These are phyloP conservation scores for Stenchaetothrips biformis DNA, from an alignment of 2,888 invertebrate species.

Conservation along the genomic window DNA sequence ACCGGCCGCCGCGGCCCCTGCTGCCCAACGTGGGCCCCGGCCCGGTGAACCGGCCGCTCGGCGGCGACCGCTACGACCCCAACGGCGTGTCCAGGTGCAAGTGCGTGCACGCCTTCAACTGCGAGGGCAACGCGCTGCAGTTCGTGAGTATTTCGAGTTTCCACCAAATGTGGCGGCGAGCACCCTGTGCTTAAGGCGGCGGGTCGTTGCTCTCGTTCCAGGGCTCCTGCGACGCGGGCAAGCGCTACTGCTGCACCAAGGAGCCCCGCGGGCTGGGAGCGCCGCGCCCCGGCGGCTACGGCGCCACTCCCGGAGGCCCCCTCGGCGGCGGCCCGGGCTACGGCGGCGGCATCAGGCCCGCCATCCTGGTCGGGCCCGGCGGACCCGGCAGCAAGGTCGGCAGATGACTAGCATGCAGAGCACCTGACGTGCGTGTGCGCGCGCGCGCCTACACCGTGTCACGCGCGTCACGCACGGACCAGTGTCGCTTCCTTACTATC, in stretches of 20 bases:
- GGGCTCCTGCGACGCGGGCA: slow-evolving; percentile 60
- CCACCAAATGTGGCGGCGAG: not conserved
- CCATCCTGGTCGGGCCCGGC: slow-evolving; percentile 47
- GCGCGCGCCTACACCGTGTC: too few species aligned
- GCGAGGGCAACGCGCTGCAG: slow-evolving; percentile 51
- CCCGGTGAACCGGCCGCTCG: slow-evolving; percentile 44
- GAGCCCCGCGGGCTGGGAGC: slow-evolving; percentile 28
- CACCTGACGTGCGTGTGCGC: not conserved
- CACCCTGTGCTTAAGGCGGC: not conserved
- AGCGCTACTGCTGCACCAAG: slow-evolving; percentile 61
- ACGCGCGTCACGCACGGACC: too few species aligned
- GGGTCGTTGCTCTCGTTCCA: slow-evolving; percentile 41
- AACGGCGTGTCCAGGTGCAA: slow-evolving; percentile 44
- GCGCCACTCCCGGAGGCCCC: not conserved
- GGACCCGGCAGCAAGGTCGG: slow-evolving; percentile 39
- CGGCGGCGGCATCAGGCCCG: slow-evolving; percentile 21
- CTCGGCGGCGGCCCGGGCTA: slow-evolving; percentile 8
- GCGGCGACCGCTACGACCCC: slow-evolving; percentile 41
- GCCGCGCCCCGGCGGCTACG: slow-evolving; percentile 3
- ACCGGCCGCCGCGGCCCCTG: not conserved
- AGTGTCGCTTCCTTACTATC: too few species aligned
- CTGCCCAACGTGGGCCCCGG: slow-evolving; percentile 35
- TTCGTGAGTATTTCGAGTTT: slow-evolving; percentile 47
- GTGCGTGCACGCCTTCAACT: slow-evolving; percentile 54
- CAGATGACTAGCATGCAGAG: slow-evolving; percentile 8